phyloP scores from a whole-genome alignment of 2,797 vertebrate species.

The Coilia nasus region DNA sequence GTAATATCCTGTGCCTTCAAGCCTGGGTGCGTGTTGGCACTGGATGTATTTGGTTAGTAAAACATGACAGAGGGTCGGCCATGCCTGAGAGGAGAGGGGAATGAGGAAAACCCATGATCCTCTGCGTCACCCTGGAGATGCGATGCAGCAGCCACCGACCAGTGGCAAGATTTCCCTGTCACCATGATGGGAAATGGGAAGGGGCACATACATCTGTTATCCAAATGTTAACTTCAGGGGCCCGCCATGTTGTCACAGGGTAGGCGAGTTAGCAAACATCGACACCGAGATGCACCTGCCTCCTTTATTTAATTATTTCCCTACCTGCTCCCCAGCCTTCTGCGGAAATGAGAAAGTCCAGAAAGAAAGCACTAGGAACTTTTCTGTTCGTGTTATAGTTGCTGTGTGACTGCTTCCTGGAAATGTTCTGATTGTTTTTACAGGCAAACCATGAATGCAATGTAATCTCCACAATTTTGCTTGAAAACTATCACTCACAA shows the following conservation, averaged over 20 bases:
- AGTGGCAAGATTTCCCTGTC: conserved; percentile 70
- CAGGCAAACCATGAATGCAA: no score
- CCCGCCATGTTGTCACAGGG: conserved; percentile 75
- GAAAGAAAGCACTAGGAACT: background rate
- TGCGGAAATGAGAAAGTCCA: background rate
- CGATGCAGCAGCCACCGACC: conserved; percentile 49
- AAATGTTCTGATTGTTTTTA: no score
- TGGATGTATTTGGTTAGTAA: conserved; percentile 79
- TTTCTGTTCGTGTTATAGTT: background rate
- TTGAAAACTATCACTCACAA: background rate
- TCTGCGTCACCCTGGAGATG: conserved; percentile 71
- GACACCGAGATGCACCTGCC: conserved; percentile 23
- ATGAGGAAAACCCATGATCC: conserved; percentile 78
- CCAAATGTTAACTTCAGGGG: conserved; percentile 81
- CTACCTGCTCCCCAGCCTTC: background rate
- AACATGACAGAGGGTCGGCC: conserved; percentile 79
- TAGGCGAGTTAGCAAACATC: conserved; percentile 67
- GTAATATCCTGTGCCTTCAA: conserved; percentile 79
- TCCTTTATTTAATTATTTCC: background rate
- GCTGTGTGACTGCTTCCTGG: no score
- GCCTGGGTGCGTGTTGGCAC: conserved; percentile 59
- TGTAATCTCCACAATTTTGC: no score
- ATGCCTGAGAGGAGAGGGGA: conserved; percentile 80
- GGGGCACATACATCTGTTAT: conserved; percentile 77
- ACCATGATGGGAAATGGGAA: conserved; percentile 75